phyloP scores from a whole-genome alignment of 2,113 vertebrate genomes.

The Ammodytes marinus region DNA sequence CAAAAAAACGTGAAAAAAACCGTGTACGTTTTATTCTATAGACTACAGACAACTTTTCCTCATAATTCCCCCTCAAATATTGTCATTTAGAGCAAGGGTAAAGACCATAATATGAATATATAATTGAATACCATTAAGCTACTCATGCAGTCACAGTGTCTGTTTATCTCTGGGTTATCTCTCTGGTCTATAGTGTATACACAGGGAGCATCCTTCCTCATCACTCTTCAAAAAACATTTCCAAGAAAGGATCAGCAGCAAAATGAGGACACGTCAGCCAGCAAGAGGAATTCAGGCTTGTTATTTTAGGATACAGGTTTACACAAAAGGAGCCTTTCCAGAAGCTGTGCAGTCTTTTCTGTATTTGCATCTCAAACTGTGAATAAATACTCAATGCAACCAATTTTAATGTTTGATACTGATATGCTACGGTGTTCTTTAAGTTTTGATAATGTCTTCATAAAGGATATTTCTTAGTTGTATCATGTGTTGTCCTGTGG shows the following conservation, averaged over 20 bases:
- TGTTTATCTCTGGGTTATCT: constrained; percentile 48
- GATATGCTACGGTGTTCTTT: constrained; percentile 85
- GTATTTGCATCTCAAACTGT: not conserved
- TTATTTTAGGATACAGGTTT: constrained; percentile 88
- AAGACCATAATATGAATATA: not conserved
- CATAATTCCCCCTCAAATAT: too few relatives aligned
- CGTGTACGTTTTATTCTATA: too few relatives aligned
- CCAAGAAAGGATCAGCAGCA: constrained; percentile 28
- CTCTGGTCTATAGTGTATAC: constrained; percentile 14
- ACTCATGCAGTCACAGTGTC: not conserved
- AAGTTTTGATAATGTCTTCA: constrained; percentile 86
- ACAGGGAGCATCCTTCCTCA: constrained; percentile 7
- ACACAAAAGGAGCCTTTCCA: constrained; percentile 85
- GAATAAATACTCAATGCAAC: not conserved
- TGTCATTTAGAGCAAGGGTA: too few relatives aligned
- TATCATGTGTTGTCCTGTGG: not conserved
- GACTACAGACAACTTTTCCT: too few relatives aligned
- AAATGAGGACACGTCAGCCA: constrained; percentile 15
- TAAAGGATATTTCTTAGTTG: constrained; percentile 79
- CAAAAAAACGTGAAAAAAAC: too few relatives aligned
- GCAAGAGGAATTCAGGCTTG: constrained; percentile 82
- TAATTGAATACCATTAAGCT: not conserved
- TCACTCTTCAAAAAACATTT: constrained; percentile 27
- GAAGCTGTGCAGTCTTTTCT: constrained; percentile 66
- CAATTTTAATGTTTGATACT: constrained; percentile 66